Percentiles rank a stretch among this genome's conserved stretches.
Evolutionary conservation across 2,888 invertebrate species (phyloP).

Genomic region (Unio pictorum): DNA sequence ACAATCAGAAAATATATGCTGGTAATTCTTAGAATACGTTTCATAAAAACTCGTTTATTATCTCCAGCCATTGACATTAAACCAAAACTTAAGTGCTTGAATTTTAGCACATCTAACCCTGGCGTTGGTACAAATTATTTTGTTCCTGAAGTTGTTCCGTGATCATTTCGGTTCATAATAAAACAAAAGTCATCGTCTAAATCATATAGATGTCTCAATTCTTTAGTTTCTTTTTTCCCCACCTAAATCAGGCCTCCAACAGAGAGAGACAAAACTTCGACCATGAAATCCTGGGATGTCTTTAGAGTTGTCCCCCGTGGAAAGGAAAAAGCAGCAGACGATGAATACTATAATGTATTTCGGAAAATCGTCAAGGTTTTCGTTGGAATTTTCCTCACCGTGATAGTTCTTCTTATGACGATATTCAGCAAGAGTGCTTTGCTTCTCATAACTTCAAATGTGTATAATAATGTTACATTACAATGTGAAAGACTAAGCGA

Average conservation of each 20-base stretch:
- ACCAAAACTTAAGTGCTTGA: too few species aligned
- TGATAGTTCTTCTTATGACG: slow-evolving; percentile 86
- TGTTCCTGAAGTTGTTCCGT: too few species aligned
- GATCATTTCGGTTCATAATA: too few species aligned
- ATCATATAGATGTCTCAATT: background rate
- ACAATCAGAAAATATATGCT: too few species aligned
- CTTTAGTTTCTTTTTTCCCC: background rate
- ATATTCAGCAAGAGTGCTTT: slow-evolving; percentile 91
- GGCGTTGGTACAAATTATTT: too few species aligned
- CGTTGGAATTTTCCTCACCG: slow-evolving; percentile 88
- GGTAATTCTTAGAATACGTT: too few species aligned
- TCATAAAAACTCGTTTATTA: too few species aligned
- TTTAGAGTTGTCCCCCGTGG: slow-evolving; percentile 47
- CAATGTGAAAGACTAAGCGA: slow-evolving; percentile 39
- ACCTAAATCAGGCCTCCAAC: slow-evolving; percentile 12
- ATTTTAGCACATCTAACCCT: too few species aligned
- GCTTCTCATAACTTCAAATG: slow-evolving; percentile 58
- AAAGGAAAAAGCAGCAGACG: slow-evolving; percentile 38
- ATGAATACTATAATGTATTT: slow-evolving; percentile 41
- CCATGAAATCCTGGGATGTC: slow-evolving; percentile 54
- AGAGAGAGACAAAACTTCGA: slow-evolving; percentile 39
- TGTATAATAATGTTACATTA: slow-evolving; percentile 53
- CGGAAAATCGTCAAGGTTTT: slow-evolving; percentile 73
- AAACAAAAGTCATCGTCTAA: too few species aligned
- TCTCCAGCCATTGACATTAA: too few species aligned